A percentile compares a stretch with the other conserved stretches of the same genome.
These are phyloP conservation scores for Sinosuthora webbiana DNA, from an alignment of 2,113 vertebrate genomes.

Conservation along the genomic window DNA sequence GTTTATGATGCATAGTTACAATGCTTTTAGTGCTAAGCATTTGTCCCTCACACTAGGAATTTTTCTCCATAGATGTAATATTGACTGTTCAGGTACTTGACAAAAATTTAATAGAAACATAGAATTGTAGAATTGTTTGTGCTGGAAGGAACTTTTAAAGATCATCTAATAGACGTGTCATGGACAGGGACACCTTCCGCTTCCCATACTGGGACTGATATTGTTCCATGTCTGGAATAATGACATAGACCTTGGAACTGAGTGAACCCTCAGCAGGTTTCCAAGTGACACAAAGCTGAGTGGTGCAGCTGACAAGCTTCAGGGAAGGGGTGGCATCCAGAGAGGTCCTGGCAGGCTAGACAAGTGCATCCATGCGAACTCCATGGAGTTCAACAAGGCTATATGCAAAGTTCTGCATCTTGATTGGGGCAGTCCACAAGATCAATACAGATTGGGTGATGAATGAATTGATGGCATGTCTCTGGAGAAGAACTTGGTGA, in stretches of 20 bases:
- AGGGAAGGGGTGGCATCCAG: not conserved
- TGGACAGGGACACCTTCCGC: not conserved
- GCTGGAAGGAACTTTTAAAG: not conserved
- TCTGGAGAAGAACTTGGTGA: not conserved
- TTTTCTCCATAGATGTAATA: not conserved
- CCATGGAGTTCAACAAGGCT: not conserved
- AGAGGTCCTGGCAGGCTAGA: not conserved
- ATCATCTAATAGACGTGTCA: not conserved
- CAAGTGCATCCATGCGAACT: not conserved
- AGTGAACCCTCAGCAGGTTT: not conserved
- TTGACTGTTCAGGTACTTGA: not conserved
- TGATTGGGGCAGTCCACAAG: fast-evolving
- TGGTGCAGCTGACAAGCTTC: not conserved
- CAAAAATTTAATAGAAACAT: not conserved
- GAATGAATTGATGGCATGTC: not conserved
- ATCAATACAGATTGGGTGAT: not conserved
- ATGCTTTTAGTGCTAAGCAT: not conserved
- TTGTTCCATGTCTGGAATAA: not conserved
- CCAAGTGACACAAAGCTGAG: not conserved
- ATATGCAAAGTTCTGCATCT: not conserved
- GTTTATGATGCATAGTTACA: not conserved
- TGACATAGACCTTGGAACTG: not conserved
- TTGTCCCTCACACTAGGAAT: not conserved
- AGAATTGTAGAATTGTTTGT: not conserved
- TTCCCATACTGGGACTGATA: not conserved